phyloP scores from a whole-genome alignment of 2,888 invertebrate genomes.

The Pachycephus smyrnensis region DNA sequence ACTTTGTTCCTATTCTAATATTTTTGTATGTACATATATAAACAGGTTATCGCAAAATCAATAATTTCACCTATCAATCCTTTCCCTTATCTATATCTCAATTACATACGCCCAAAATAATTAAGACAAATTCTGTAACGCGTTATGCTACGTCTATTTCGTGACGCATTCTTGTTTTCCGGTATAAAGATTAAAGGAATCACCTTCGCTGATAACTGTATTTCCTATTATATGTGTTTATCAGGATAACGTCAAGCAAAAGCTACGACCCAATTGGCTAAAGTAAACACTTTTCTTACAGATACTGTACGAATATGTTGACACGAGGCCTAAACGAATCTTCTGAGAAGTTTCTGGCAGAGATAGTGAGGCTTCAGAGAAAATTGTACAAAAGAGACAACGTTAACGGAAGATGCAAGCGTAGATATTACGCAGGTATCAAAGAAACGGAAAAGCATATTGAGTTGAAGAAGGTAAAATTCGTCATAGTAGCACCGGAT shows the following conservation, averaged over 20 bases:
- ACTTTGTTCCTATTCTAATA: neutral
- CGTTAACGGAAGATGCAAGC: constrained; percentile 45
- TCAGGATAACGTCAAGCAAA: neutral
- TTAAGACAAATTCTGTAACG: neutral
- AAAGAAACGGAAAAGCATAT: constrained; percentile 49
- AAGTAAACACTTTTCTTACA: constrained; percentile 29
- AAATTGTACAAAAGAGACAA: constrained; percentile 46
- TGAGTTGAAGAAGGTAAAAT: constrained; percentile 47
- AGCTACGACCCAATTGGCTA: neutral
- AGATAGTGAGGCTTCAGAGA: constrained; percentile 48
- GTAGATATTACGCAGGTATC: constrained; percentile 51
- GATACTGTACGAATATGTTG: constrained; percentile 54
- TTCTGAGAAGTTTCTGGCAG: constrained; percentile 43
- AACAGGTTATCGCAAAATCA: neutral
- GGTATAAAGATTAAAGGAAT: neutral
- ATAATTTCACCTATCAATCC: neutral
- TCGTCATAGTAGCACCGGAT: constrained; percentile 52
- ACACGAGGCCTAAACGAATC: constrained; percentile 36
- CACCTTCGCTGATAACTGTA: neutral
- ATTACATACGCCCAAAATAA: neutral
- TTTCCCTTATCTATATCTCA: neutral
- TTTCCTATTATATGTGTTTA: neutral
- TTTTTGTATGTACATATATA: neutral
- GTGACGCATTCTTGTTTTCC: neutral
- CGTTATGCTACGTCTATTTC: neutral